A percentile compares a stretch with the other conserved stretches of the same genome.
phyloP scores from a whole-genome alignment of 2,888 invertebrate species.

The Caenorhabditis sp. region DNA sequence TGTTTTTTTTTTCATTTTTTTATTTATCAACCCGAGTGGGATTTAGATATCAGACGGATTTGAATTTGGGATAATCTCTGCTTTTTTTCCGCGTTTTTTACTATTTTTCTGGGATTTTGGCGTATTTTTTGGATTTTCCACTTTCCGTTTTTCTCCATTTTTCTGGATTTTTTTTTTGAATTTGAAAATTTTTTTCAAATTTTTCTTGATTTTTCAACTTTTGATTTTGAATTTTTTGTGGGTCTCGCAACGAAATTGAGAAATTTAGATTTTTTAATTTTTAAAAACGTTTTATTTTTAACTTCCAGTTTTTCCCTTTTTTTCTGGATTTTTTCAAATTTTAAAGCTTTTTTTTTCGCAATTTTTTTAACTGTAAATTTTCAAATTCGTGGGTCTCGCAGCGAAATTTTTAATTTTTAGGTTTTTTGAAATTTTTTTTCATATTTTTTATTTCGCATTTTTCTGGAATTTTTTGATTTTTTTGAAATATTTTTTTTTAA shows the following conservation, averaged over 20 bases:
- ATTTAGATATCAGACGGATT: too few relatives aligned
- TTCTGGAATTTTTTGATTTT: too few relatives aligned
- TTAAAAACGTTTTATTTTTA: neutral
- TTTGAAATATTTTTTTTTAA: too few relatives aligned
- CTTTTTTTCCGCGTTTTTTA: neutral
- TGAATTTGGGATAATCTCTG: neutral
- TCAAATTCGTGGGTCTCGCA: too few relatives aligned
- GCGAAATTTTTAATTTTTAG: neutral
- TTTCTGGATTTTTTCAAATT: too few relatives aligned
- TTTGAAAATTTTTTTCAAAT: conserved; percentile 2
- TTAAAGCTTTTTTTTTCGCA: too few relatives aligned
- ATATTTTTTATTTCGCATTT: too few relatives aligned
- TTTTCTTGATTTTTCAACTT: too few relatives aligned
- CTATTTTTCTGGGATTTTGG: neutral
- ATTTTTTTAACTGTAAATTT: too few relatives aligned
- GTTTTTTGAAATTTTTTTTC: neutral
- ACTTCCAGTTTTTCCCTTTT: too few relatives aligned
- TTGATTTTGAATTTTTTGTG: too few relatives aligned
- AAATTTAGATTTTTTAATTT: neutral
- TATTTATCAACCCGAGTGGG: too few relatives aligned
- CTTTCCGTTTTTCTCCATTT: neutral
- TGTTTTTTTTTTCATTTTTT: conserved; percentile 3
- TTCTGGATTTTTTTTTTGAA: conserved; percentile 4
- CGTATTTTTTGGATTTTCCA: neutral
- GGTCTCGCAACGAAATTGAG: neutral